These are phyloP conservation scores for Chelidonichthys spinosus DNA, from an alignment of 2,797 vertebrate genomes.

Conservation along the genomic window DNA sequence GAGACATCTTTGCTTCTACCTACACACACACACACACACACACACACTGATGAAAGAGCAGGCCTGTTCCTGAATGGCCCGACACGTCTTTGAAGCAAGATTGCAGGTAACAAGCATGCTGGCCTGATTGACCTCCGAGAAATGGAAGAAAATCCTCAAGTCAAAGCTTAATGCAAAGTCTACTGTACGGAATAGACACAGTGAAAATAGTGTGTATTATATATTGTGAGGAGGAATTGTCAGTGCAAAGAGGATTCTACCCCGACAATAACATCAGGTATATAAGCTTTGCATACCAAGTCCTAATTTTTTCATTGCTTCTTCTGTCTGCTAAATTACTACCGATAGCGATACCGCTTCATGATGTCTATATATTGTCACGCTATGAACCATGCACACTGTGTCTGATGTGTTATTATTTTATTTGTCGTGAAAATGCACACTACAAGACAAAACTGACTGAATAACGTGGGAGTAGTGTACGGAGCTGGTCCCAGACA, in stretches of 20 bases:
- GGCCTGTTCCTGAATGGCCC: background rate
- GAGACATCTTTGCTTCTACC: too few relatives aligned
- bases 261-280: too few relatives aligned
- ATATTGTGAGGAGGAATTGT: background rate
- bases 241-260: background rate
- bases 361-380: too few relatives aligned
- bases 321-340: too few relatives aligned
- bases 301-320: too few relatives aligned
- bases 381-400: too few relatives aligned
- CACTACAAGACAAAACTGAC: background rate
- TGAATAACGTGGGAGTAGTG: background rate
- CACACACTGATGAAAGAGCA: background rate
- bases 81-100: background rate
- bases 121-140: constrained; percentile 10
- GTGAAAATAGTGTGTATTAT: background rate
- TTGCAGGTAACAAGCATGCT: constrained; percentile 1
- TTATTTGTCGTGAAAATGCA: background rate
- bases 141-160: background rate
- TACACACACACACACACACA: too few relatives aligned
- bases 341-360: too few relatives aligned
- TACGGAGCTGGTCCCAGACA: background rate
- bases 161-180: background rate
- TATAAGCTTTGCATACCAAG: too few relatives aligned
- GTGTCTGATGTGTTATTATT: background rate
- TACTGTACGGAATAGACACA: background rate